Evolutionary conservation across 2,888 invertebrate species (phyloP), one percentile per base, ranked within the genome.

Genomic region (Teleiodes luculella): DNA sequence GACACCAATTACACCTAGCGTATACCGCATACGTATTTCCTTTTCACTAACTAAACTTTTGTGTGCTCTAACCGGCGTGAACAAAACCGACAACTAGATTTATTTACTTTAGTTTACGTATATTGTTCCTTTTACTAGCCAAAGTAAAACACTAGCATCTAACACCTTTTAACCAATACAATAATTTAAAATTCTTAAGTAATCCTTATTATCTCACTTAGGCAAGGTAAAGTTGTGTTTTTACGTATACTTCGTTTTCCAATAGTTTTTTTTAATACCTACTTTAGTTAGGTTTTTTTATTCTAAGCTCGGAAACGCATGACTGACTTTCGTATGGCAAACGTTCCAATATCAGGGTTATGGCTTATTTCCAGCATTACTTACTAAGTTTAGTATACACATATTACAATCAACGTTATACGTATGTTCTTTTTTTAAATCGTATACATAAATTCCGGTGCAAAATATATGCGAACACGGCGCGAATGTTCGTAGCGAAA

Each of bases 241-340:
- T 88, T 86, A 88, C 89, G 89, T 89, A 89, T 89, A 89, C 89
- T 82, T 88, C 87, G 86, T 86, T 87, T 86, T 86, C 83, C 74
- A 86, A 85, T 83, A 81, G 72, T 72, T 79, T 80, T 68, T 64
- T 67, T 65, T 65, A 66, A 13, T 48, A 43, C n/a, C 28, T 56
- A 45, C n/a, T 46, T 53, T 57, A 53, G 53, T 51, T 53, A 53
- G 47, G 37, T 52, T 45, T 51, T 48, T 36, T 66, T 75, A 82
- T 68, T 81, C 86, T 86, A 86, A 84, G 82, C 86, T 86, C 86
- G 78, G 80, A 78, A 74, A 71, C 72, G 78, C 76, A 77, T 72
- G 14, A 31, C 36, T 54, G 14, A 41, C 35, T 53, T 39, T 50
- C 18, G 39, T 49, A 55, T 50, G 56, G 52, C 52, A 35, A 20